These are phyloP conservation scores for Formica exsecta DNA, from an alignment of 1,140 invertebrate species.

Conservation along the genomic window DNA sequence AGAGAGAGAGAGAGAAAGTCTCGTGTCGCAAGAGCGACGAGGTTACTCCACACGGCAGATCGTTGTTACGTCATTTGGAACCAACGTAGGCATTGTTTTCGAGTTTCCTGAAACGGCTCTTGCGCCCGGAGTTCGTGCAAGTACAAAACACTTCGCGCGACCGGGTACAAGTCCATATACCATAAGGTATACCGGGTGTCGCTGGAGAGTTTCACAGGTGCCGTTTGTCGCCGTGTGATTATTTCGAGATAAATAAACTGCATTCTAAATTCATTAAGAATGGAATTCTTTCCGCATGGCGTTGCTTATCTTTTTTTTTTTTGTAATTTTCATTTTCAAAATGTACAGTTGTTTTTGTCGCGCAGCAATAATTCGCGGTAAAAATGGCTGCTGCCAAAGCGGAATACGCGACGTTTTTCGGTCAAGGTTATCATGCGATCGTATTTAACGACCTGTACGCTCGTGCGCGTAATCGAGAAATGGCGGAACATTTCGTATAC, in stretches of 20 bases:
- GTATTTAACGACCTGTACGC: constrained; percentile 32
- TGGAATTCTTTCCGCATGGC: neutral
- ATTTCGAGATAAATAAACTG: neutral
- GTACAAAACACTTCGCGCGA: constrained; percentile 54
- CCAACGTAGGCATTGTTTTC: constrained; percentile 76
- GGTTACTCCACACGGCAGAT: neutral
- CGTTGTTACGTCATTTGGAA: constrained; percentile 75
- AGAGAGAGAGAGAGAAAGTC: neutral
- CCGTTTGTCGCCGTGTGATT: neutral
- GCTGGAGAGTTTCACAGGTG: neutral
- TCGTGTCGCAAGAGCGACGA: constrained; percentile 7
- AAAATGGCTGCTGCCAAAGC: neutral
- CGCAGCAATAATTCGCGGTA: neutral
- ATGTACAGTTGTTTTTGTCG: neutral
- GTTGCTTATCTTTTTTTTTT: neutral
- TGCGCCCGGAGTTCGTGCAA: constrained; percentile 44
- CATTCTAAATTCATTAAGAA: neutral
- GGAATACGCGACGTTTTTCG: constrained; percentile 22
- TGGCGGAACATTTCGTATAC: constrained; percentile 33
- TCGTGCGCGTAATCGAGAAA: constrained; percentile 39
- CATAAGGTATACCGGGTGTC: constrained; percentile 40
- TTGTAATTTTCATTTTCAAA: neutral
- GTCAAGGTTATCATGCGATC: constrained; percentile 35
- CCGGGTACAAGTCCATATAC: neutral
- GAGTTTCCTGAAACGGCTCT: constrained; percentile 73